Conservation (phyloP, 2,888 invertebrate genomes). For the Aquatica leii region DNA sequence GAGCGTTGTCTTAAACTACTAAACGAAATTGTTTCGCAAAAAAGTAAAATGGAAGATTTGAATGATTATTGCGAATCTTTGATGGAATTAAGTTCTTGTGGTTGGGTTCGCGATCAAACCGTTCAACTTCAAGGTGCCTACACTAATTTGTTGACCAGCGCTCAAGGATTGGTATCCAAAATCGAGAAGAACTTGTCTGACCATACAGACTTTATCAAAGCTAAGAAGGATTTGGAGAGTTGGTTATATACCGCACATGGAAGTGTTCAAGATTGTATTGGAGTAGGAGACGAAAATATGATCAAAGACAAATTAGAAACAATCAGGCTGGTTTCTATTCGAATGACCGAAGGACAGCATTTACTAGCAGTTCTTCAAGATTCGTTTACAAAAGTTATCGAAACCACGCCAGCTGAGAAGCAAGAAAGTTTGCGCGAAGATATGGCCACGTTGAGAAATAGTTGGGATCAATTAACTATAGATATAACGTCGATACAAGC, state of each 20-base stretch:
- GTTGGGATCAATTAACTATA: conserved; percentile 90
- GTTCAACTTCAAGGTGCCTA: conserved; percentile 85
- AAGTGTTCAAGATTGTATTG: conserved; percentile 82
- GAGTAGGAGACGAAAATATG: conserved; percentile 78
- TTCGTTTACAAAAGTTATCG: conserved; percentile 84
- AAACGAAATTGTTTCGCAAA: conserved; percentile 78
- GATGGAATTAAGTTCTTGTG: conserved; percentile 86
- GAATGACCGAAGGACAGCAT: conserved; percentile 86
- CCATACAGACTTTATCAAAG: conserved; percentile 89
- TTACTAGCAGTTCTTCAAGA: conserved; percentile 83
- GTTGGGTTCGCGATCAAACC: conserved; percentile 86
- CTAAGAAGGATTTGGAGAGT: conserved; percentile 81
- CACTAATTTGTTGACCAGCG: conserved; percentile 78
- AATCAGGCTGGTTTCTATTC: conserved; percentile 71
- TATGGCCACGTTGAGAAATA: conserved; percentile 79
- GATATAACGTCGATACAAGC: conserved; percentile 87
- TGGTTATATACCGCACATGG: conserved; percentile 87
- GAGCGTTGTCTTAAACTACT: conserved; percentile 77
- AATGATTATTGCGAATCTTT: conserved; percentile 87
- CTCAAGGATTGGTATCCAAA: conserved; percentile 83
- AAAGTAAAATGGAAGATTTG: conserved; percentile 81
- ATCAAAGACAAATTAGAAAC: conserved; percentile 84
- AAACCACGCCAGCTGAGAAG: conserved; percentile 80
- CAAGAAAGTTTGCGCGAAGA: conserved; percentile 80
- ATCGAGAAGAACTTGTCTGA: conserved; percentile 91